These are phyloP conservation scores for Brachionus asplanchnoidis DNA, from an alignment of 1,140 invertebrate genomes.

Conservation along the genomic window DNA sequence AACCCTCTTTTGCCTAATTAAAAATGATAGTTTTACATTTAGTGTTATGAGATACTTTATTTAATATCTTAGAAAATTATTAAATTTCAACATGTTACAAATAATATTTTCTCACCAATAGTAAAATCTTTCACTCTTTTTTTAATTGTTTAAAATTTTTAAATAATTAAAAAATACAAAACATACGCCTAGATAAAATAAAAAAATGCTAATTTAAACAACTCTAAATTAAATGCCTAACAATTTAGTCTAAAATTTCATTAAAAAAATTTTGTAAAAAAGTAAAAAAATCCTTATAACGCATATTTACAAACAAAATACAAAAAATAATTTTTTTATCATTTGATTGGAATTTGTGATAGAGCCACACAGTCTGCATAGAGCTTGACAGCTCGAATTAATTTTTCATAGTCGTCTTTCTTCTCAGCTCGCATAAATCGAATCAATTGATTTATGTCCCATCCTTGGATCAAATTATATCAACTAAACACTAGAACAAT, in stretches of 20 bases:
- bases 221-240: not conserved
- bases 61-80: too few relatives aligned
- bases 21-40: too few relatives aligned
- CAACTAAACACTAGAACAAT: not conserved
- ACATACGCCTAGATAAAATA: not conserved
- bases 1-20: too few relatives aligned
- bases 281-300: not conserved
- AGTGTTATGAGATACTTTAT: too few relatives aligned
- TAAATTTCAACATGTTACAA: not conserved
- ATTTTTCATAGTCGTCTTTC: conserved; percentile 29
- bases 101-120: not conserved
- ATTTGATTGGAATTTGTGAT: conserved; percentile 31
- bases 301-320: not conserved
- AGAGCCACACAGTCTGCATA: conserved; percentile 8
- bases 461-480: not conserved
- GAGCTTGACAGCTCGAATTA: not conserved
- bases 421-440: conserved; percentile 27
- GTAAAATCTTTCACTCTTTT: not conserved
- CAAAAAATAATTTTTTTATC: not conserved
- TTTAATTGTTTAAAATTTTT: not conserved
- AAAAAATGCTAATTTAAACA: not conserved
- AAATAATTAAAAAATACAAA: not conserved
- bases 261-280: not conserved
- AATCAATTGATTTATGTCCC: conserved; percentile 30
- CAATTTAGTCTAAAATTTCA: not conserved